These are phyloP conservation scores for Cephonodes hylas DNA, from an alignment of 2,888 invertebrate species.

Conservation along the genomic window DNA sequence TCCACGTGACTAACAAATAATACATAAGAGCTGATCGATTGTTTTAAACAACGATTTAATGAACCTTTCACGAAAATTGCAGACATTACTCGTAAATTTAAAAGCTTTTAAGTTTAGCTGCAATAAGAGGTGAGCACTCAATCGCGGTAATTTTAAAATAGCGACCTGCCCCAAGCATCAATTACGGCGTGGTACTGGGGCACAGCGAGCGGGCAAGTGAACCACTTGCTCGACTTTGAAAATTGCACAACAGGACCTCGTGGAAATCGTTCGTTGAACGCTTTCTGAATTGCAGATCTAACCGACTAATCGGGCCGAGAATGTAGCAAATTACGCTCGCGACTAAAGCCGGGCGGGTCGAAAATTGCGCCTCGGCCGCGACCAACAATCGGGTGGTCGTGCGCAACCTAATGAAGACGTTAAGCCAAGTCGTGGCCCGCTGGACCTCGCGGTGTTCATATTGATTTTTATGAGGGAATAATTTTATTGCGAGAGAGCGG, in stretches of 20 bases:
- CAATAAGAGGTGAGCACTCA: conserved; percentile 65
- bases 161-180: conserved; percentile 70
- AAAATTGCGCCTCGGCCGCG: conserved; percentile 61
- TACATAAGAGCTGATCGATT: conserved; percentile 36
- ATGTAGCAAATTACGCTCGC: conserved; percentile 68
- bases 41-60: conserved; percentile 60
- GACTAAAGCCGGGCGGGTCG: conserved; percentile 52
- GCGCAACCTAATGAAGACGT: conserved; percentile 75
- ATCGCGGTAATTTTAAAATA: conserved; percentile 75
- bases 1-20: conserved; percentile 24
- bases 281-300: conserved; percentile 60
- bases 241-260: conserved; percentile 66
- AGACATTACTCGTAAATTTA: conserved; percentile 48
- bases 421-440: conserved; percentile 65
- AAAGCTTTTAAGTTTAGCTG: conserved; percentile 53
- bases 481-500: conserved; percentile 55
- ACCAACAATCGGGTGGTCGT: conserved; percentile 67
- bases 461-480: conserved; percentile 74
- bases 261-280: conserved; percentile 63
- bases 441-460: conserved; percentile 62
- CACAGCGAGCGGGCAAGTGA: conserved; percentile 54
- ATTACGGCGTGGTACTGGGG: conserved; percentile 58
- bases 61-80: conserved; percentile 48
- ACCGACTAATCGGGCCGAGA: conserved; percentile 65
- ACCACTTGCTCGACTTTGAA: conserved; percentile 60